Conservation (phyloP, 2,797 vertebrate genomes). For the Alcedo atthis region DNA sequence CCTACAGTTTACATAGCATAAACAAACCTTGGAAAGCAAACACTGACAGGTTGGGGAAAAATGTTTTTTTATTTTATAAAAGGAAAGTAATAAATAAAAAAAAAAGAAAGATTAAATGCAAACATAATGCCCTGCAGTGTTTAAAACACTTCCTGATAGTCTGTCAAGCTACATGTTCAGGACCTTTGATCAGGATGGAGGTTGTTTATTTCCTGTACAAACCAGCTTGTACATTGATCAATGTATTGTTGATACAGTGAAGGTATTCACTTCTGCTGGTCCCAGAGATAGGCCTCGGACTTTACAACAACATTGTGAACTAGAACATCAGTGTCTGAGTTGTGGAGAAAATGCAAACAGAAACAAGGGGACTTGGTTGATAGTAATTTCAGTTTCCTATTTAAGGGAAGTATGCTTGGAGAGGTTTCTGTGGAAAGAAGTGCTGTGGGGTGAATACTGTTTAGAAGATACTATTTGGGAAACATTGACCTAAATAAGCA, state of each 20-base stretch:
- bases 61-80: background rate
- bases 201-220: slow-evolving; percentile 64
- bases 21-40: slow-evolving; percentile 66
- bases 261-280: slow-evolving; percentile 25
- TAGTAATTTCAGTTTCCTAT: background rate
- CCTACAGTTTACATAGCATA: slow-evolving; percentile 58
- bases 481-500: background rate
- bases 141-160: slow-evolving; percentile 66
- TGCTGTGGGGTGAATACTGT: background rate
- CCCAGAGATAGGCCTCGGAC: background rate
- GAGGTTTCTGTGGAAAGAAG: background rate
- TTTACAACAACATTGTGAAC: background rate
- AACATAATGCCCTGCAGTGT: slow-evolving; percentile 55
- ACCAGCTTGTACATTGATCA: slow-evolving; percentile 58
- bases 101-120: slow-evolving; percentile 59
- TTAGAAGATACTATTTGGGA: background rate
- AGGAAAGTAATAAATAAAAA: slow-evolving; percentile 28
- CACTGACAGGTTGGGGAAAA: slow-evolving; percentile 55
- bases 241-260: slow-evolving; percentile 45
- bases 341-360: background rate
- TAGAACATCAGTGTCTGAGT: background rate
- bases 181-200: slow-evolving; percentile 66
- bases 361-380: background rate
- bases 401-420: background rate
- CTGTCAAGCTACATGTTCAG: slow-evolving; percentile 58